Evolutionary conservation across 2,113 vertebrate species (phyloP).

Genomic region (Platichthys flesus): DNA sequence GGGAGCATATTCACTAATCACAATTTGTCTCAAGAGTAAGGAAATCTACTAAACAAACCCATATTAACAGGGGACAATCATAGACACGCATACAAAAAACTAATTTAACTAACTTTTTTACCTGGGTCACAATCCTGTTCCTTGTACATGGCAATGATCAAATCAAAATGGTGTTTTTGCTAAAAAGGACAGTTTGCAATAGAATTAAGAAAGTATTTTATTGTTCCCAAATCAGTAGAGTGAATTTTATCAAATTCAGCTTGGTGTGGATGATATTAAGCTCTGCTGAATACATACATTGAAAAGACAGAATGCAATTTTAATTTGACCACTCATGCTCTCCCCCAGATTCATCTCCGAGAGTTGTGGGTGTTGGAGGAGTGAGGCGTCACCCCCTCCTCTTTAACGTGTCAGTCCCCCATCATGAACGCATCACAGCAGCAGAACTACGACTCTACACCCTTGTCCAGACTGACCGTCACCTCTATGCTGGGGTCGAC

Average conservation of each 20-base stretch:
- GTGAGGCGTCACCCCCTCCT: conserved; percentile 90
- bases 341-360: conserved; percentile 85
- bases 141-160: background rate
- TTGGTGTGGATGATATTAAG: background rate
- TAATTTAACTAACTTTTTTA: background rate
- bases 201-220: background rate
- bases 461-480: conserved; percentile 88
- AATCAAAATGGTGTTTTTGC: background rate
- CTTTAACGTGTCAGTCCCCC: conserved; percentile 95
- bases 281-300: background rate
- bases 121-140: background rate
- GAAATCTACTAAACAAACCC: too few relatives aligned
- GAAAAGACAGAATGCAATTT: too few relatives aligned
- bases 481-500: conserved; percentile 88
- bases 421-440: conserved; percentile 91
- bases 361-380: conserved; percentile 78
- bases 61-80: too few relatives aligned
- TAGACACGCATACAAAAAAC: too few relatives aligned
- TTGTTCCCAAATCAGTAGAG: background rate
- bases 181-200: background rate
- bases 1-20: too few relatives aligned
- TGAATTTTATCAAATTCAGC: background rate
- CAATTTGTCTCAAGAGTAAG: too few relatives aligned
- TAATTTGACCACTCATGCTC: background rate
- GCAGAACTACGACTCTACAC: conserved; percentile 95